Evolutionary conservation across 2,888 invertebrate species (phyloP), one percentile per base, ranked within the genome.

Genomic region (Dryomyza anilis): DNA sequence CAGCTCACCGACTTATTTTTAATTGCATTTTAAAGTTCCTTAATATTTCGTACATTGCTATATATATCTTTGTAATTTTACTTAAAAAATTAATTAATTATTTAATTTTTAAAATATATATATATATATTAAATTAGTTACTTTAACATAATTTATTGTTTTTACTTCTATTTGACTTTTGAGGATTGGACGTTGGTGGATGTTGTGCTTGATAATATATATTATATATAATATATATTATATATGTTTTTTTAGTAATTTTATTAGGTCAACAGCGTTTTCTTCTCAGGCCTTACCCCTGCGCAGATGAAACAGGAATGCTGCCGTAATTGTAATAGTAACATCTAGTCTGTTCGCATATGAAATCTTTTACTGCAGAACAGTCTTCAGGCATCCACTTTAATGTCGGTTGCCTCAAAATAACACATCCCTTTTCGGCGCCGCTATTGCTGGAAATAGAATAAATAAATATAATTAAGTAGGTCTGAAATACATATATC

Each of bases 311-410:
- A 81, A 93, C 93, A 83, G 92, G 92, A 86, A 93, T 93, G 84
- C 92, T 92, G 83, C 93, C 93, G 85, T 93, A 94, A 86, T 93
- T 93, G 87, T 93, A 93, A 86, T 93, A 93, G 85, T 93, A 93
- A 86, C 93, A 94, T 80, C 93, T 89, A 69, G 93, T 93, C 86
- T 93, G 93, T 85, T 94, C 93, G 85, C 93, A 94, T 81, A 94
- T 93, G 84, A 93, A 93, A 85, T 93, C 93, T 86, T 93, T 93
- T 76, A 91, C 88, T 78, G 89, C 88, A 69, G 89, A 90, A 83
- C 93, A 94, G 84, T 93, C 91, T 81, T 92, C 90, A 16, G 91
- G 89, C 84, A 90, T 90, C 93, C 93, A 93, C 81, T 89, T 88
- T 83, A 92, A 88, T 66, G 88, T 88, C 43, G 92, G 92, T 73